These are phyloP conservation scores for Macrotis lagotis DNA, from an alignment of 2,113 vertebrate species.

Conservation along the genomic window DNA sequence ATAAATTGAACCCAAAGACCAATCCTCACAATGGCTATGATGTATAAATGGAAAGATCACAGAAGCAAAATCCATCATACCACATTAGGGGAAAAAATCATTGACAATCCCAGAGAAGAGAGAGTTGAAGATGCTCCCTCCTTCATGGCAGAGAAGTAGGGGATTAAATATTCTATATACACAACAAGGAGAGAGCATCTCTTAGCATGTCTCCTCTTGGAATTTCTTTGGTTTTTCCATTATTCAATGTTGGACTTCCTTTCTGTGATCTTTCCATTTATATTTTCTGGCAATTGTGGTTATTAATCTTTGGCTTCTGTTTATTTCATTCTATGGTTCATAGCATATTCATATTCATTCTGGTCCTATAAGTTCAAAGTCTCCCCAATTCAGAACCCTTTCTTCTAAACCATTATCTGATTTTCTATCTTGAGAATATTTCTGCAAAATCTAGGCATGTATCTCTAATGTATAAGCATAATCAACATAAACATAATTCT, in stretches of 20 bases:
- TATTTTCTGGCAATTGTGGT: not conserved
- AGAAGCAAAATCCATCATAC: not conserved
- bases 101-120: not conserved
- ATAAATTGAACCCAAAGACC: slow-evolving; percentile 40
- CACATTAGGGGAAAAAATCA: not conserved
- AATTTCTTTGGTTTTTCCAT: not conserved
- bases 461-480: not conserved
- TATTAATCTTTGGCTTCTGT: slow-evolving; percentile 38
- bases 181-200: not conserved
- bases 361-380: not conserved
- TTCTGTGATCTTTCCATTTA: not conserved
- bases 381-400: not conserved
- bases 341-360: not conserved
- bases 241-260: not conserved
- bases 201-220: not conserved
- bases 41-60: not conserved
- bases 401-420: not conserved
- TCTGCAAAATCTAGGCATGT: not conserved
- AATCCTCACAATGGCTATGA: not conserved
- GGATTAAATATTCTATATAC: not conserved
- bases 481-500: not conserved
- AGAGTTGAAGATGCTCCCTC: not conserved
- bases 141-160: not conserved
- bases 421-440: not conserved
- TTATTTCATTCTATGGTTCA: not conserved